Evolutionary conservation across 2,113 vertebrate species (phyloP).

Genomic region (Melanostigma gelatinosum): DNA sequence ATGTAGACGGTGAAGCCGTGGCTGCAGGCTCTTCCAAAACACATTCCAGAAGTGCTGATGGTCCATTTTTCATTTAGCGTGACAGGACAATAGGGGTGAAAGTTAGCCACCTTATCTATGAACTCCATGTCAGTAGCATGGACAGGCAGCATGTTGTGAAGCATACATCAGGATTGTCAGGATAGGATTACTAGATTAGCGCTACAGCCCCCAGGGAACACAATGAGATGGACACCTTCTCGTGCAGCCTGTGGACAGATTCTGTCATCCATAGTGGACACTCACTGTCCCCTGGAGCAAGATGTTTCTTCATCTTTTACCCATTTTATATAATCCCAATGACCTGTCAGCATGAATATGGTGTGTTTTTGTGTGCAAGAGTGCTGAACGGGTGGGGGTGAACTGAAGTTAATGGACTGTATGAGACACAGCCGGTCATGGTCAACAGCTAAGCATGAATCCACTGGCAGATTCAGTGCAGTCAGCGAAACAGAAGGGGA

Average conservation of each 20-base stretch:
- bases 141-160: conserved; percentile 44
- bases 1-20: conserved; percentile 12
- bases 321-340: conserved; percentile 45
- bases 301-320: conserved; percentile 43
- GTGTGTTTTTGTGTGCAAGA: conserved; percentile 3
- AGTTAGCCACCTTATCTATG: conserved; percentile 74
- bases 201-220: conserved; percentile 21
- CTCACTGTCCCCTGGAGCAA: conserved; percentile 56
- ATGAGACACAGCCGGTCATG: conserved; percentile 49
- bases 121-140: conserved; percentile 52
- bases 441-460: conserved; percentile 51
- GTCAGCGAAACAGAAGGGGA: conserved; percentile 2
- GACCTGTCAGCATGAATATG: conserved; percentile 32
- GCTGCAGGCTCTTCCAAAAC: conserved; percentile 71
- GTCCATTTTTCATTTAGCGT: conserved; percentile 67
- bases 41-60: conserved; percentile 66
- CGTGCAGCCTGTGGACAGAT: conserved; percentile 55
- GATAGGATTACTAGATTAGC: conserved; percentile 76
- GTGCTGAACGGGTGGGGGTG: conserved; percentile 10
- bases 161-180: conserved; percentile 50
- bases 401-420: conserved; percentile 59
- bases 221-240: conserved; percentile 52
- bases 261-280: conserved; percentile 70
- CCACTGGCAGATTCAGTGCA: conserved; percentile 66
- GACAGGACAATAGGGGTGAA: conserved; percentile 77